These are phyloP conservation scores for Zosterops hypoxanthus DNA, from an alignment of 2,113 vertebrate genomes.

Conservation along the genomic window DNA sequence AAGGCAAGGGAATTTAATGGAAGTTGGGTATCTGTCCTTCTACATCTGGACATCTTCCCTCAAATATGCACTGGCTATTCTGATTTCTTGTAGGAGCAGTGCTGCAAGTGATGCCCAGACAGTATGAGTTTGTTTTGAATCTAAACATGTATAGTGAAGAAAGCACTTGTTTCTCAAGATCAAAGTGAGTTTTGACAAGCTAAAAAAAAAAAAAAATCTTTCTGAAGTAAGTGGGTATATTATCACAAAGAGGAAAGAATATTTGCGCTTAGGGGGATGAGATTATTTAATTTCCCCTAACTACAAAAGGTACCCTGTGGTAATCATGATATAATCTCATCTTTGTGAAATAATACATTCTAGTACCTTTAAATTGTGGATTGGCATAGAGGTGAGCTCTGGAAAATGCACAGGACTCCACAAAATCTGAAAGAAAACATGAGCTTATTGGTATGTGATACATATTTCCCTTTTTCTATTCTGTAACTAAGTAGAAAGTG, in stretches of 20 bases:
- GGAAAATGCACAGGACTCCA: not conserved
- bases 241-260: not conserved
- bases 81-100: not conserved
- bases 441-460: not conserved
- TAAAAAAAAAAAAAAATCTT: not conserved
- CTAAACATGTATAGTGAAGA: not conserved
- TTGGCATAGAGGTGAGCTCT: not conserved
- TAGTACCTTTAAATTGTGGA: not conserved
- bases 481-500: not conserved
- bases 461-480: not conserved
- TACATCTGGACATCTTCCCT: not conserved
- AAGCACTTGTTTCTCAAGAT: not conserved
- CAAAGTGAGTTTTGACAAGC: not conserved
- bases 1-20: not conserved
- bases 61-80: not conserved
- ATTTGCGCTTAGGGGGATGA: not conserved
- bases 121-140: not conserved
- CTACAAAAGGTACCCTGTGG: not conserved
- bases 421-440: not conserved
- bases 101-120: not conserved
- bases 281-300: not conserved
- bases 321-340: constrained; percentile 20
- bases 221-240: not conserved
- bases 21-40: not conserved
- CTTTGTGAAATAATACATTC: not conserved